phyloP scores from a whole-genome alignment of 1,140 invertebrate species.

The Stenopsyche tienmushanensis region DNA sequence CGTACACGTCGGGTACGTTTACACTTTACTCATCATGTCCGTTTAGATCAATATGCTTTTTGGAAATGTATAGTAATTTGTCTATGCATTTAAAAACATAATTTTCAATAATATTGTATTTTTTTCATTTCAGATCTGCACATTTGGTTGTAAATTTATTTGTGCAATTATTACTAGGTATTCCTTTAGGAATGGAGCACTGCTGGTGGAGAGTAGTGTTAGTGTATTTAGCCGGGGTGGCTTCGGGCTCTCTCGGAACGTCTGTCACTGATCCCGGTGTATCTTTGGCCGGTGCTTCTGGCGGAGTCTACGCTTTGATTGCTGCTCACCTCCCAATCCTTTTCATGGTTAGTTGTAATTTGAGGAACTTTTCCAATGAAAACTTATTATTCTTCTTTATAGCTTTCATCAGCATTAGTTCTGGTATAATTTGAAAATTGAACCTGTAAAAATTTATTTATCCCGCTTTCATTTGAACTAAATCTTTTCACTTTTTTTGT shows the following conservation, averaged over 20 bases:
- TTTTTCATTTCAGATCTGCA: conserved; percentile 59
- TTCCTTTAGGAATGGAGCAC: conserved; percentile 94
- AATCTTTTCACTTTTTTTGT: too few relatives aligned
- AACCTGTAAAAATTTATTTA: too few relatives aligned
- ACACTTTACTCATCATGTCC: not conserved
- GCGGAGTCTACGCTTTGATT: conserved; percentile 93
- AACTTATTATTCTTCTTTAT: too few relatives aligned
- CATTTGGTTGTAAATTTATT: conserved; percentile 91
- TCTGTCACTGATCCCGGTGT: conserved; percentile 85
- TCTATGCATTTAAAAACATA: not conserved
- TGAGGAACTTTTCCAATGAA: too few relatives aligned
- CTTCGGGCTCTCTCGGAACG: conserved; percentile 86
- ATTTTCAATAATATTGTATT: not conserved
- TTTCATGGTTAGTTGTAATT: conserved; percentile 81
- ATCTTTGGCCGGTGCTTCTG: conserved; percentile 90
- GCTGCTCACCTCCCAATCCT: conserved; percentile 94
- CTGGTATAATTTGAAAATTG: too few relatives aligned
- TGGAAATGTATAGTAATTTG: too few relatives aligned
- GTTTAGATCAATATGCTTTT: too few relatives aligned
- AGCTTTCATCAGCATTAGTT: too few relatives aligned
- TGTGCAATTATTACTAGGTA: conserved; percentile 89
- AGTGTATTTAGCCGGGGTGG: conserved; percentile 78
- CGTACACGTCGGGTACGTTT: conserved; percentile 86
- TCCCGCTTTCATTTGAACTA: too few relatives aligned
- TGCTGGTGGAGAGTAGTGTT: conserved; percentile 86